Evolutionary conservation across 2,888 invertebrate genomes (phyloP).

Genomic region (Dendrolimus pini): DNA sequence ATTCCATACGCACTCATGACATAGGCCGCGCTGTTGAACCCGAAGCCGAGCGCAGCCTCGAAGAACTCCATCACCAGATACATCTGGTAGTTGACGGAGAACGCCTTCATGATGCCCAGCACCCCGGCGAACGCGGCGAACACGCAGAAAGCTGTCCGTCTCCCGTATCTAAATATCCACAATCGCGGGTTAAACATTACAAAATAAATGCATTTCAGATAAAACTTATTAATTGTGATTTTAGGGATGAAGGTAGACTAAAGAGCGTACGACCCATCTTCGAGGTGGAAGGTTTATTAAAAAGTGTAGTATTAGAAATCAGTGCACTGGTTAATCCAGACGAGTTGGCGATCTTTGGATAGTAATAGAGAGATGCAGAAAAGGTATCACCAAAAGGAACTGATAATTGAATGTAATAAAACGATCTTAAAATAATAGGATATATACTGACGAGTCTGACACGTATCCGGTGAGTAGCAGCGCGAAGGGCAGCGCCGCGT

Average conservation of each 20-base stretch:
- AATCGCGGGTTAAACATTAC: neutral
- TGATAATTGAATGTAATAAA: too few relatives aligned
- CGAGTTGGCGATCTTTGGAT: too few relatives aligned
- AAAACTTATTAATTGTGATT: neutral
- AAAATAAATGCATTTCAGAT: neutral
- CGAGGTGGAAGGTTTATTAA: too few relatives aligned
- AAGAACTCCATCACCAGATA: slow-evolving; percentile 75
- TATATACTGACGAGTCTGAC: slow-evolving; percentile 76
- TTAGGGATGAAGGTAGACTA: too few relatives aligned
- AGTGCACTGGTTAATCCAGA: too few relatives aligned
- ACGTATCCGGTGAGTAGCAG: slow-evolving; percentile 81
- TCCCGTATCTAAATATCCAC: slow-evolving; percentile 55
- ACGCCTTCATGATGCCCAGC: slow-evolving; percentile 70
- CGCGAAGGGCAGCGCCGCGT: slow-evolving; percentile 82
- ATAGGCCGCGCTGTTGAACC: slow-evolving; percentile 73
- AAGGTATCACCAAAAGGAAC: too few relatives aligned
- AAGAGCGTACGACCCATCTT: too few relatives aligned
- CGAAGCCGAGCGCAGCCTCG: slow-evolving; percentile 74
- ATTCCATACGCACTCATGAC: slow-evolving; percentile 44
- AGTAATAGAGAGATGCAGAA: too few relatives aligned
- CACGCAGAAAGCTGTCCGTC: slow-evolving; percentile 70
- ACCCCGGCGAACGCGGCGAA: slow-evolving; percentile 63
- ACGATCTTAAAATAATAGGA: too few relatives aligned
- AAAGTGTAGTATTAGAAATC: too few relatives aligned
- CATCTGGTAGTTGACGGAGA: slow-evolving; percentile 72